Evolutionary conservation across 1,140 invertebrate genomes (phyloP), one percentile per base, ranked within the genome.

Genomic region (Dreissena polymorpha): DNA sequence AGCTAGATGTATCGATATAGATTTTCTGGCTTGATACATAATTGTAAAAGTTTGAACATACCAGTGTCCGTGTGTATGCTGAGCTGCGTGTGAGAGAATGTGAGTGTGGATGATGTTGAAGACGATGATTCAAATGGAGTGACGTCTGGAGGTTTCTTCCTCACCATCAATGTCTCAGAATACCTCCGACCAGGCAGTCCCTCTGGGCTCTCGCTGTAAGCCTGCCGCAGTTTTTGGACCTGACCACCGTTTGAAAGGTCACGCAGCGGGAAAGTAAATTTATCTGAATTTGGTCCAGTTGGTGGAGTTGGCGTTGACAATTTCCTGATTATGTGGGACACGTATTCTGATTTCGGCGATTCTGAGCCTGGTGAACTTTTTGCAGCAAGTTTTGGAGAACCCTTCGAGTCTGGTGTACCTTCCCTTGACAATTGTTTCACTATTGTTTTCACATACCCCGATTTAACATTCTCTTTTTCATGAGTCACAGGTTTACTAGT

Each of bases 381-480:
- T 49, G 75, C 72, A 50, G 81, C 82, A 25, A 75, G 67, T 74
- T 88, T 84, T 60, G 82, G 83, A 14, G 82, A 85, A 23, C 80
- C 83, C 57, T 63, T 80, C 5, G 72, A 74, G 39, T 88, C 87
- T 23, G 91, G 90, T 16, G 88, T 90, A 27, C 85, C 86, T 70
- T 91, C 91, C n/a, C 90, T 72, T 1, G 91, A 91, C 64, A 91
- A 85, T 49, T 87, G 78, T 83, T 88, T 86, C 0, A 90, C 89
- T 25, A 91, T 89, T 18, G 88, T 75, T 75, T 90, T 87, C 8
- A 90, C 89, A 87, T 90, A 90, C 27, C 78, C 87, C 51, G 85
- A 87, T 65, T 87, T 85, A 49, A 91, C 73, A 80, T 90, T 91
- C 81, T 91, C 91, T 80, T 91, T 91, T 81, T 89, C 89, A 25